Evolutionary conservation across 2,113 vertebrate species (phyloP).

Genomic region (Tautogolabrus adspersus): DNA sequence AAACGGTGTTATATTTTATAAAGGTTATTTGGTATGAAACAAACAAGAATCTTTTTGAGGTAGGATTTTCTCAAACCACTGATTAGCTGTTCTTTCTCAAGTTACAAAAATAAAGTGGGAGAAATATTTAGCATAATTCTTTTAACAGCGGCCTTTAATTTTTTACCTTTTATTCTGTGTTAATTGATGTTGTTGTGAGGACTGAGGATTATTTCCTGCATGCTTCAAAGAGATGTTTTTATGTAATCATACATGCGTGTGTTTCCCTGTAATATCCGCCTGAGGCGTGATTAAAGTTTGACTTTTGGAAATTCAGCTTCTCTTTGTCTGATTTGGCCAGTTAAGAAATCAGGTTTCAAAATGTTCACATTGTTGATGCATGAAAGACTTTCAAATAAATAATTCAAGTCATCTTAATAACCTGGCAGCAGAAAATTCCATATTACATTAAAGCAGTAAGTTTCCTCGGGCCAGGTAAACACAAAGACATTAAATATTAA

Average conservation of each 20-base stretch:
- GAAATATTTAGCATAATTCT: too few relatives aligned
- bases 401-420: slow-evolving; percentile 13
- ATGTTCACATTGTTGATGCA: not conserved
- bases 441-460: not conserved
- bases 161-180: not conserved
- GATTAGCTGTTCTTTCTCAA: too few relatives aligned
- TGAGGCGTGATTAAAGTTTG: slow-evolving; percentile 13
- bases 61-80: too few relatives aligned
- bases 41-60: too few relatives aligned
- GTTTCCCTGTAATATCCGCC: not conserved
- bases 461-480: slow-evolving; percentile 17
- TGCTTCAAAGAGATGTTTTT: slow-evolving; percentile 1
- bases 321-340: not conserved
- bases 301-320: not conserved
- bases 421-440: not conserved
- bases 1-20: too few relatives aligned
- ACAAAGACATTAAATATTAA: slow-evolving; percentile 47
- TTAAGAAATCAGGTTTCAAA: slow-evolving; percentile 20
- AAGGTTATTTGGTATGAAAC: too few relatives aligned
- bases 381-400: slow-evolving; percentile 14
- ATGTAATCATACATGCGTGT: not conserved
- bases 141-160: too few relatives aligned
- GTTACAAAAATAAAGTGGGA: too few relatives aligned
- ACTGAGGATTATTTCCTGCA: not conserved
- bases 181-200: not conserved